Percentiles rank a stretch among this genome's conserved stretches.
phyloP scores from a whole-genome alignment of 2,113 vertebrate genomes.

The Callospermophilus lateralis region DNA sequence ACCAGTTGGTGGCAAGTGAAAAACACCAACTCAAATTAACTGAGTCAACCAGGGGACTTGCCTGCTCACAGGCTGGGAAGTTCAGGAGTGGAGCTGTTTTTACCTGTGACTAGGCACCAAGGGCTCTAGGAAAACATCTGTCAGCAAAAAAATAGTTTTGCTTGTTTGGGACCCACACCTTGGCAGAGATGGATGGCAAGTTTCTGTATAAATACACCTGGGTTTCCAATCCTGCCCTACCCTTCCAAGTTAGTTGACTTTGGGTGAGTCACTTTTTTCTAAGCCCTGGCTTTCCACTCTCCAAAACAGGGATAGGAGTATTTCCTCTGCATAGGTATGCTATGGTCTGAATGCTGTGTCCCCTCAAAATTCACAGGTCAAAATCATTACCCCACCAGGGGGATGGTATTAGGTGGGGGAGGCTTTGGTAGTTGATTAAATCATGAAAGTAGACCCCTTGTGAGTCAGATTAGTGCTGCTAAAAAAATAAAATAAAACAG shows the following conservation, averaged over 20 bases:
- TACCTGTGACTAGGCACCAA: neutral
- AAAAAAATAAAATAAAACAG: neutral
- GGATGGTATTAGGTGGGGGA: neutral
- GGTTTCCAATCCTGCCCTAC: neutral
- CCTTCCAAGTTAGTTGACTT: neutral
- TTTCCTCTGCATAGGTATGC: neutral
- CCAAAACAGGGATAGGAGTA: neutral
- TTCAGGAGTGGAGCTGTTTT: neutral
- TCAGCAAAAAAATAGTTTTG: neutral
- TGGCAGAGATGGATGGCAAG: neutral
- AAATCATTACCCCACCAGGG: neutral
- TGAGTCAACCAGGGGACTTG: neutral
- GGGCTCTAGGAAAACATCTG: neutral
- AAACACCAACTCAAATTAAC: neutral
- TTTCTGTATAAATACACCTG: neutral
- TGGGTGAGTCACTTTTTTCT: neutral
- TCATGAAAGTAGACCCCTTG: neutral
- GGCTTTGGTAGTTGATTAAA: neutral
- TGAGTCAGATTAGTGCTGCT: neutral
- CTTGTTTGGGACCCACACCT: neutral
- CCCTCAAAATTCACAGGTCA: neutral
- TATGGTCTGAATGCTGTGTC: neutral
- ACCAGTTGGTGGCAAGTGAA: neutral
- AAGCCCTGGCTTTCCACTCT: neutral
- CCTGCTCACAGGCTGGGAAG: neutral